These are phyloP conservation scores for Leptodirus hochenwartii DNA, from an alignment of 2,888 invertebrate species.

Conservation along the genomic window DNA sequence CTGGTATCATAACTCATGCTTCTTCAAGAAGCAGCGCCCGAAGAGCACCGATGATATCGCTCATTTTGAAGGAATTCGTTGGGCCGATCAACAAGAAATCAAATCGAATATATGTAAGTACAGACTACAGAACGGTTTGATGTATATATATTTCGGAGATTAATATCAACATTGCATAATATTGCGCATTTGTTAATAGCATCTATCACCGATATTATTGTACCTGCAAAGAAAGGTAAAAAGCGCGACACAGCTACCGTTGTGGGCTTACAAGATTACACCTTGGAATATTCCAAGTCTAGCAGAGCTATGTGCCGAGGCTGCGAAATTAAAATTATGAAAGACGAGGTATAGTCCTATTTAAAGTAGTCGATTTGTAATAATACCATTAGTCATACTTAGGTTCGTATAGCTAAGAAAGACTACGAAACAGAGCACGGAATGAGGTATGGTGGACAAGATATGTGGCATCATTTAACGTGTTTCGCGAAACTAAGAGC, in stretches of 20 bases:
- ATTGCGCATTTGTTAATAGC: not conserved
- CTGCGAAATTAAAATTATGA: conserved; percentile 71
- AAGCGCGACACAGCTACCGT: conserved; percentile 21
- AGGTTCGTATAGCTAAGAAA: conserved; percentile 62
- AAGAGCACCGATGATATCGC: conserved; percentile 57
- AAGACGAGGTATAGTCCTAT: conserved; percentile 35
- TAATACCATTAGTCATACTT: conserved; percentile 6
- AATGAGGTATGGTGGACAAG: conserved; percentile 63
- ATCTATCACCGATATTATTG: conserved; percentile 23
- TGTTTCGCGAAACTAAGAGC: conserved; percentile 67
- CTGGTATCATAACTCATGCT: conserved; percentile 81
- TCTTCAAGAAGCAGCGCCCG: conserved; percentile 68
- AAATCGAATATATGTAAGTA: conserved; percentile 43
- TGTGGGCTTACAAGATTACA: conserved; percentile 44
- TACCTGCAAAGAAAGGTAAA: conserved; percentile 30
- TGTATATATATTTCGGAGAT: conserved; percentile 1
- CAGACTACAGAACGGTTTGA: not conserved
- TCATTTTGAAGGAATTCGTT: conserved; percentile 58
- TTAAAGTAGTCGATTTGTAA: not conserved
- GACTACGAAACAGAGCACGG: conserved; percentile 70
- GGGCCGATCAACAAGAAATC: conserved; percentile 70
- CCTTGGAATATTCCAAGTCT: conserved; percentile 74
- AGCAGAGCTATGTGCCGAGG: conserved; percentile 61
- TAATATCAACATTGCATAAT: not conserved
- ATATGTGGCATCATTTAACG: conserved; percentile 80